These are phyloP conservation scores for Datnioides undecimradiatus DNA, from an alignment of 2,113 vertebrate genomes.

Conservation along the genomic window DNA sequence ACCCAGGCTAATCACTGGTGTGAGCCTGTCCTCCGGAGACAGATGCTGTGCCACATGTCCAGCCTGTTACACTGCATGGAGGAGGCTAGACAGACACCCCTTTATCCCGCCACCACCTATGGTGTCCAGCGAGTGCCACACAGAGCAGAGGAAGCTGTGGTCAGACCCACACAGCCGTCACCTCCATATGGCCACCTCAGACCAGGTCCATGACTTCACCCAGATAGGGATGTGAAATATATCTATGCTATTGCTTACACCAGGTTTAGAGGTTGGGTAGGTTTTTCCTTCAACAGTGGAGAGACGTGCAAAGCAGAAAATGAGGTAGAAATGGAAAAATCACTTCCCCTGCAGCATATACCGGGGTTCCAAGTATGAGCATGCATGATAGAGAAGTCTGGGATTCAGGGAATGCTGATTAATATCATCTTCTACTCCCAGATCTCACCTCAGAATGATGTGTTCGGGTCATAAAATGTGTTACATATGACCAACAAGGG, in stretches of 20 bases:
- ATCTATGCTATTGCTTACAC: not conserved
- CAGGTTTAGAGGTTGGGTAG: not conserved
- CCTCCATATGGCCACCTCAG: conserved; percentile 70
- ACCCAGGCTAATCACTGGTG: conserved; percentile 13
- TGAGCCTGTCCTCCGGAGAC: conserved; percentile 57
- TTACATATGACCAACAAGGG: conserved; percentile 83
- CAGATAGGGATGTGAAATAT: conserved; percentile 24
- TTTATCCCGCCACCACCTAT: conserved; percentile 58
- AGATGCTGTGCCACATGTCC: conserved; percentile 81
- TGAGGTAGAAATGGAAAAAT: not conserved
- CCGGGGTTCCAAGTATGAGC: conserved; percentile 4
- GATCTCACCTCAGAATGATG: conserved; percentile 87
- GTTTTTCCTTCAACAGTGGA: not conserved
- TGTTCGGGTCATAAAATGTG: conserved; percentile 87
- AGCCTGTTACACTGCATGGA: conserved; percentile 77
- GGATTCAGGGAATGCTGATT: conserved; percentile 5
- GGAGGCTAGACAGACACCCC: conserved; percentile 61
- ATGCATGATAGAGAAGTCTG: not conserved
- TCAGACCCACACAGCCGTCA: conserved; percentile 70
- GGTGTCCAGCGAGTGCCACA: conserved; percentile 65
- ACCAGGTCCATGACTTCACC: conserved; percentile 35
- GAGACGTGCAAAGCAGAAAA: not conserved
- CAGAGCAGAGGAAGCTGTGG: conserved; percentile 64
- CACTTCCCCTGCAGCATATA: not conserved
- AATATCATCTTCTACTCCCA: conserved; percentile 87